Evolutionary conservation across 2,113 vertebrate species (phyloP), one percentile per base, ranked within the genome.

Genomic region (Larimichthys crocea): DNA sequence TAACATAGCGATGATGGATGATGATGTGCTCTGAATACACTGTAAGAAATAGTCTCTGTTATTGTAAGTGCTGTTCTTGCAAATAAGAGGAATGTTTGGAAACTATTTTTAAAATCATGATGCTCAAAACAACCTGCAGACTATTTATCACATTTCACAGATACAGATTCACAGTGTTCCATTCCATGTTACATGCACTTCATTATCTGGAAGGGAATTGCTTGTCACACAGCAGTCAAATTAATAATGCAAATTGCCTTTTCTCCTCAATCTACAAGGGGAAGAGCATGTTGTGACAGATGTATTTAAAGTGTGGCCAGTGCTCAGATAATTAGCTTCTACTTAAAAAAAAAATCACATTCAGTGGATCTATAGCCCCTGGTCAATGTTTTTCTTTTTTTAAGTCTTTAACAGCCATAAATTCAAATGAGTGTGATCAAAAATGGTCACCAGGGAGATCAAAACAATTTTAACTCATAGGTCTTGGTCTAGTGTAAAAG

Each of bases 321-420:
- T 88, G 67, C 86, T 76, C 80, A 52, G 81, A 89, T 92, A 92
- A 93, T 90, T 86, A 88, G 84, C 78, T 87, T 40, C 78, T 76
- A 24, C 73, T 80, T 87, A 57, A 82, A 80, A 69, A 88, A 80
- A 80, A 87, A 92, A 91, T 86, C 82, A 50, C 87, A 91, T 89
- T 78, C 88, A 87, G 78, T 62, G 35, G 64, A 91, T 92, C 87
- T 79, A 85, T 92, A 89, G 74, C 61, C 66, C 22, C 56, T 31
- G 80, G 66, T 74, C 76, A 66, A 75, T 70, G 42, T 79, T 79
- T 88, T 73, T 75, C 71, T 75, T 20, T 72, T 64, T 65, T 31
- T 6, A 35, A 35, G 10, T 44, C 11, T 46, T 63, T 46, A 80
- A 35, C 56, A 76, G 80, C 63, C 22, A 74, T 49, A 31, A 67